Evolutionary conservation across 2,888 invertebrate species (phyloP), one percentile per base, ranked within the genome.

Genomic region (Tryphoninae sp.): DNA sequence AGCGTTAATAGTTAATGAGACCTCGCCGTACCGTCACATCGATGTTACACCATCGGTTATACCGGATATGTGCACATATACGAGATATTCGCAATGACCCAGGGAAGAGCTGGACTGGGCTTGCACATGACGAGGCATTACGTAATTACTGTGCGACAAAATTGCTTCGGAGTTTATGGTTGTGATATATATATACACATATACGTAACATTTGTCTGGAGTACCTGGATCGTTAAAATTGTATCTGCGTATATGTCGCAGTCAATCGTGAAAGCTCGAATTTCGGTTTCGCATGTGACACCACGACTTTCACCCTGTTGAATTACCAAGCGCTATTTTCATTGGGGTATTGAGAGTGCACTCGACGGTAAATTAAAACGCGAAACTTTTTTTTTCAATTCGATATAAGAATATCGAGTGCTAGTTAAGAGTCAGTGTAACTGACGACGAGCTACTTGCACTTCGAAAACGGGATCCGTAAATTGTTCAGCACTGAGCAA

Each of bases 1-100:
- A 75, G 68, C 82, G 83, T 84, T 85, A 87, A 88, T 84, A 86
- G 86, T 84, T 83, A 83, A 86, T 88, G 85, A 86, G 86, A 83
- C 82, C 83, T 23, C 53, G 13, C 62, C 59, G 49, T 53, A 55
- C 26, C 23, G n/a, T 62, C 13, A 19, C 51, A 53, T 59, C 51
- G 40, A 65, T 40, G 49, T 51, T 23, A 49, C 23, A 23, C 23
- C 58, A 67, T 75, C 49, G 11, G 74, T 74, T 23, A 67, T 62
- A 61, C 2, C 13, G 45, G 45, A 45, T 13, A 45, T 45, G 13
- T 45, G 3, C n/a, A 42, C 26, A 55, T 19, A 23, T 62, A 42
- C 40, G 16, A 16, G 40, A 40, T 42, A 42, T 53, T 33, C 33
- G 33, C 33, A 33, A 6, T 33, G 33, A 33, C 33, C 33, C 33